Conservation (phyloP, 1,140 invertebrate genomes). For the Drosophila pachea region DNA sequence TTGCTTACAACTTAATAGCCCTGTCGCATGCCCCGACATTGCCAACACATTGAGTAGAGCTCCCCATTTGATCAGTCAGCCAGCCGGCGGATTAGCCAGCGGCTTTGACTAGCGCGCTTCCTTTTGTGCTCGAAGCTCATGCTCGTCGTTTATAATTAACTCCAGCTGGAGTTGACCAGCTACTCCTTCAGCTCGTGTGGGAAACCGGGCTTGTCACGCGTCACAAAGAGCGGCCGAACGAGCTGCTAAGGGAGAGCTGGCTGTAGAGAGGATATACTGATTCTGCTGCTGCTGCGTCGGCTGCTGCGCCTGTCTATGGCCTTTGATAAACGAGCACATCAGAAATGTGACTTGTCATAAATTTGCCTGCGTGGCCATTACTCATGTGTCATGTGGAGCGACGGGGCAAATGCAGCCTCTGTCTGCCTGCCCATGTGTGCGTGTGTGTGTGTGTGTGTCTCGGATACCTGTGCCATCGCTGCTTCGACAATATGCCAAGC, state of each 20-base stretch:
- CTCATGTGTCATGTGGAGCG: conserved; percentile 76
- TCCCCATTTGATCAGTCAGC: conserved; percentile 70
- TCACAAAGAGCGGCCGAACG: conserved; percentile 14
- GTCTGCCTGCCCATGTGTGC: conserved; percentile 17
- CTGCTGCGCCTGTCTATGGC: conserved; percentile 59
- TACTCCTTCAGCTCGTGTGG: conserved; percentile 36
- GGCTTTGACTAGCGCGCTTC: conserved; percentile 51
- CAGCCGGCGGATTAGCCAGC: conserved; percentile 59
- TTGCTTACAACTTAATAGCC: conserved; percentile 44
- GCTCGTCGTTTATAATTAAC: conserved; percentile 76
- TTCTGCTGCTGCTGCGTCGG: background rate
- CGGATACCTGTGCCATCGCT: conserved; percentile 41
- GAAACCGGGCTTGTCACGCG: conserved; percentile 67
- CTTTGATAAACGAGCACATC: conserved; percentile 77
- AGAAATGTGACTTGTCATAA: conserved; percentile 78
- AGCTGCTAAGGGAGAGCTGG: background rate
- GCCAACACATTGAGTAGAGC: background rate
- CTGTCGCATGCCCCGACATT: background rate
- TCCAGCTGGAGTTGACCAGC: conserved; percentile 37
- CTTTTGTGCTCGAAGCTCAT: conserved; percentile 51
- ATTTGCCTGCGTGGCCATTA: conserved; percentile 77
- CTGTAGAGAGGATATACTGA: background rate
- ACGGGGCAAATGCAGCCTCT: conserved; percentile 27
- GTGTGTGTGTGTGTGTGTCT: background rate
- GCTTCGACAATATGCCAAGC: conserved; percentile 75